Conservation (phyloP, 2,113 vertebrate species). For the Stigmatopora nigra region DNA sequence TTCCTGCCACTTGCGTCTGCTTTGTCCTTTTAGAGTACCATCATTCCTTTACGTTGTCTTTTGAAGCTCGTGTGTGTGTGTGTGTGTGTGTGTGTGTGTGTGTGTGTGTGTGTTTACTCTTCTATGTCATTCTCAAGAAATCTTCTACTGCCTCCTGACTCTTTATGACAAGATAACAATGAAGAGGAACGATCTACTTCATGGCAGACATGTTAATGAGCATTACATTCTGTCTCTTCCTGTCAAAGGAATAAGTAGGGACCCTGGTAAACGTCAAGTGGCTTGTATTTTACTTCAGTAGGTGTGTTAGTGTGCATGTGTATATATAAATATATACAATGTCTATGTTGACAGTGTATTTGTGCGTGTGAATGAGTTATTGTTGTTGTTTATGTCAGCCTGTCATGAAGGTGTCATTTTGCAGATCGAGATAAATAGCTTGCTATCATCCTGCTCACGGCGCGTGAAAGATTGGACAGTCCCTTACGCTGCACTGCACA, state of each 20-base stretch:
- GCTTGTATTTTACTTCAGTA: slow-evolving; percentile 44
- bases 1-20: slow-evolving; percentile 15
- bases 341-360: background rate
- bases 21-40: slow-evolving; percentile 18
- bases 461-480: slow-evolving; percentile 35
- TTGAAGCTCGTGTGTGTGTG: slow-evolving; percentile 15
- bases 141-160: slow-evolving; percentile 11
- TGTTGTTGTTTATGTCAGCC: slow-evolving; percentile 40
- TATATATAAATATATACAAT: background rate
- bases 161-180: slow-evolving; percentile 35
- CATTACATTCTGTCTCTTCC: slow-evolving; percentile 46
- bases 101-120: slow-evolving; percentile 14
- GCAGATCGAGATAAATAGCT: slow-evolving; percentile 50
- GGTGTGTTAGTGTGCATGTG: slow-evolving; percentile 7
- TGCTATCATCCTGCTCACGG: slow-evolving; percentile 37
- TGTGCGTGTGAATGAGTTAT: slow-evolving; percentile 35
- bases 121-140: slow-evolving; percentile 31
- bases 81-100: slow-evolving; percentile 14
- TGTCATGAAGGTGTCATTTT: slow-evolving; percentile 41
- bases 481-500: slow-evolving; percentile 34
- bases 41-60: slow-evolving; percentile 16
- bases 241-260: slow-evolving; percentile 50
- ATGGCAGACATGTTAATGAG: slow-evolving; percentile 43
- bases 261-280: slow-evolving; percentile 49
- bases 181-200: slow-evolving; percentile 41